These are phyloP conservation scores for Cotesia typhae DNA, from an alignment of 1,140 invertebrate species.

Conservation along the genomic window DNA sequence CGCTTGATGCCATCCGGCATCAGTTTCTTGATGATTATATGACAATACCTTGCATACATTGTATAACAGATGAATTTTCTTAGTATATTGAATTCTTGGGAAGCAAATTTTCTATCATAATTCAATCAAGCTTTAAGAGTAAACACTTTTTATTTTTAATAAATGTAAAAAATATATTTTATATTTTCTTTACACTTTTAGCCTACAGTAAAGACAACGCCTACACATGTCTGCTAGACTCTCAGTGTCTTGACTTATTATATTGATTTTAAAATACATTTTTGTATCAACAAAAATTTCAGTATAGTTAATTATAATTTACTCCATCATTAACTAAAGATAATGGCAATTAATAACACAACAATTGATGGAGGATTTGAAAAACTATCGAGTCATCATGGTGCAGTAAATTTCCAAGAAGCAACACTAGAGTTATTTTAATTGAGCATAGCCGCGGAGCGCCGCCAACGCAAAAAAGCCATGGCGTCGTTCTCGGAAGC, in stretches of 20 bases:
- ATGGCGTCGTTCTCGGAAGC: slow-evolving; percentile 48
- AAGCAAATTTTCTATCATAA: not conserved
- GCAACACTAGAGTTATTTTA: slow-evolving; percentile 47
- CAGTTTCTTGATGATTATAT: slow-evolving; percentile 1
- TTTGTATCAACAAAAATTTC: too few species aligned
- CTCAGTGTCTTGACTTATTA: not conserved
- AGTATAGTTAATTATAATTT: too few species aligned
- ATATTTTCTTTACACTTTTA: not conserved
- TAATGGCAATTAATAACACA: not conserved
- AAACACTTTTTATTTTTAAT: not conserved
- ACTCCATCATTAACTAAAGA: not conserved
- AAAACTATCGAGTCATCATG: slow-evolving; percentile 14
- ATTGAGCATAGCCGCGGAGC: slow-evolving; percentile 46
- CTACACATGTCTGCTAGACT: not conserved
- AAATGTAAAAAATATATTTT: not conserved
- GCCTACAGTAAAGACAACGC: not conserved
- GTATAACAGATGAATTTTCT: too few species aligned
- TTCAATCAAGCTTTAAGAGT: not conserved
- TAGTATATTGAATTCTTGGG: not conserved
- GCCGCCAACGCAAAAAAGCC: slow-evolving; percentile 40
- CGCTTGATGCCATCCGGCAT: not conserved
- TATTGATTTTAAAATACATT: not conserved
- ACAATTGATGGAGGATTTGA: slow-evolving; percentile 19
- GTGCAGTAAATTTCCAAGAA: slow-evolving; percentile 40
- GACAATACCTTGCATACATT: not conserved